Base-by-base conservation (phyloP, 2,797 vertebrate species). In the Anguilla anguilla region DNA sequence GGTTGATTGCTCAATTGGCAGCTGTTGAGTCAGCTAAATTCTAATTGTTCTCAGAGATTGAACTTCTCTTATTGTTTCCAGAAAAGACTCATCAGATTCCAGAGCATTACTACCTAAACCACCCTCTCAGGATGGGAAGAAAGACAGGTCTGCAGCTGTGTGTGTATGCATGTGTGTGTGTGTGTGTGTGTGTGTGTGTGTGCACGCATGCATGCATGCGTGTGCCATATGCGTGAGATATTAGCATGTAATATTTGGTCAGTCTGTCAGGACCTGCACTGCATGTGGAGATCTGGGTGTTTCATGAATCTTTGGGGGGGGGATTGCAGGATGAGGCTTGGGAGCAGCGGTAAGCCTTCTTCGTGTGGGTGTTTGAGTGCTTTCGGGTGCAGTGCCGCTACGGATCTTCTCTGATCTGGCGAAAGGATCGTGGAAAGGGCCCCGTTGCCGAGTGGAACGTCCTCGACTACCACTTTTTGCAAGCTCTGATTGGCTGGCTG, bases 31-130 rank as follows among this genome's bases (percentile, higher is more conserved):
- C 59, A 49, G 55, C 39, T 74, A 17, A 51, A 17, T 35, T 31
- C 17, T 2, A 49, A 31, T 88, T 86, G 49, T 10, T 84, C 89
- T 86, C 49, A 89, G 49, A 89, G 82, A 89, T 89, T 83, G 79
- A 86, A 88, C 91, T 81, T 93, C 91, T 94, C 89, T 69, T 87
- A 89, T 83, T 91, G 87, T 92, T 89, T 92, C 89, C 93, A 96
- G 96, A 92, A 96, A 93, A 89, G 93, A 96, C 88, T 96, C 94
- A 0, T 91, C 92, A n/a, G 95, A 95, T 88, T 91, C 90, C 84
- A 95, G 94, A 92, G 85, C 89, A 0, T 88, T 72, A 74, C 59
- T 72, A 87, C 64, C 39, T 39, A 92, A 93, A 89, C 91, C 90
- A 39, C 67, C n/a, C 4, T 91, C 87, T 90, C 85, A 85, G 87